Percentiles rank a stretch among this genome's conserved stretches.
phyloP scores from a whole-genome alignment of 1,140 invertebrate species.

The Anagrus nilaparvatae region DNA sequence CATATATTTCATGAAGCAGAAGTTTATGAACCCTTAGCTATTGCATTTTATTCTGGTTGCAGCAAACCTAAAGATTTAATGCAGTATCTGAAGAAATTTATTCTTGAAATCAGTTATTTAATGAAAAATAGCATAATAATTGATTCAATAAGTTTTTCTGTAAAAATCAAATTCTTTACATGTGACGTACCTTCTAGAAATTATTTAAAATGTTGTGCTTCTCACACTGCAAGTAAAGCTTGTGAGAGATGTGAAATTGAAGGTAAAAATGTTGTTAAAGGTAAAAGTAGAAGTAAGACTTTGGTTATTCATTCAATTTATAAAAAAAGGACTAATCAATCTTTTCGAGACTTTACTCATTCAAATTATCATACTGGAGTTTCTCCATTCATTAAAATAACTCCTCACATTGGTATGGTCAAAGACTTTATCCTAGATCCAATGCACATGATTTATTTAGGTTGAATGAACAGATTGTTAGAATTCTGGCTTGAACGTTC shows the following conservation, averaged over 20 bases:
- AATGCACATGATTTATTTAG: conserved; percentile 7
- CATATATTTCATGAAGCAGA: background rate
- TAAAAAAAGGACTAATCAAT: conserved; percentile 1
- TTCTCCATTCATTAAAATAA: background rate
- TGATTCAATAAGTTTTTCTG: background rate
- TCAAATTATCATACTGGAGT: conserved; percentile 2
- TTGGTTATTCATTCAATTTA: background rate
- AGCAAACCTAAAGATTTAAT: background rate
- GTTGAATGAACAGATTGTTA: background rate
- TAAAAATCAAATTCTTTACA: background rate
- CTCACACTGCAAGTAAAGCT: conserved; percentile 6
- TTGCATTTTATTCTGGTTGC: background rate
- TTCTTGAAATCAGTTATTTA: background rate
- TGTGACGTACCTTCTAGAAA: conserved; percentile 12
- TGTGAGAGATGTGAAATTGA: conserved; percentile 15
- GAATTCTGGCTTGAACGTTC: conserved; percentile 3
- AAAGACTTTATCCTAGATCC: conserved; percentile 7
- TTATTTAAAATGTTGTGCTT: conserved; percentile 10
- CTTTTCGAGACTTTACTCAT: background rate
- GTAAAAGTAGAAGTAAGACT: background rate
- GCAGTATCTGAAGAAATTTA: background rate
- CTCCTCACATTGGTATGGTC: conserved; percentile 2
- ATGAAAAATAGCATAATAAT: background rate
- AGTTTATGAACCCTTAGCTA: background rate
- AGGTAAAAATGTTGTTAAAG: conserved; percentile 1